Percentiles rank a stretch among this genome's conserved stretches.
phyloP scores from a whole-genome alignment of 2,797 vertebrate genomes.

The Periophthalmus magnuspinnatus region DNA sequence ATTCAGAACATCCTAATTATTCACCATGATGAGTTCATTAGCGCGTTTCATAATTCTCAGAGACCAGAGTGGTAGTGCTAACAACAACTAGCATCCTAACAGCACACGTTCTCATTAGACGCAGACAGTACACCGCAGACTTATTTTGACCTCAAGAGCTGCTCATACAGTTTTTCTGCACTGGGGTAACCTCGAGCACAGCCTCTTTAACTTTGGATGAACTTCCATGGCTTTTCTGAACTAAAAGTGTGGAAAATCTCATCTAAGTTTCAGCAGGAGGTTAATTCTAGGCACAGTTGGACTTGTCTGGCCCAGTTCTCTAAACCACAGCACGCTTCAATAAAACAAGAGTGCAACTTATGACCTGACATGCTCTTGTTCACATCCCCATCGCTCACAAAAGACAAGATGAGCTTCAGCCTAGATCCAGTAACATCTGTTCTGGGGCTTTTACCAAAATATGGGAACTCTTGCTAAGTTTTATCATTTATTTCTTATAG shows the following conservation, averaged over 20 bases:
- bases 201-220: not conserved
- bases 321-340: conserved; percentile 24
- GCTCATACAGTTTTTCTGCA: too few relatives aligned
- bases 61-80: too few relatives aligned
- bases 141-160: too few relatives aligned
- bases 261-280: not conserved
- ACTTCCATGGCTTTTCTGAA: not conserved
- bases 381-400: conserved; percentile 32
- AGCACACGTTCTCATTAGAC: too few relatives aligned
- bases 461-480: not conserved
- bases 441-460: not conserved
- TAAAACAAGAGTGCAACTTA: conserved; percentile 35
- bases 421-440: not conserved
- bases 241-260: conserved; percentile 2
- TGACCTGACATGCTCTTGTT: conserved; percentile 52
- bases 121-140: too few relatives aligned
- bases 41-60: too few relatives aligned
- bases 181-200: too few relatives aligned
- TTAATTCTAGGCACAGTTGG: conserved; percentile 9
- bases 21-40: too few relatives aligned
- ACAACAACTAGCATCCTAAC: too few relatives aligned
- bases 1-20: too few relatives aligned
- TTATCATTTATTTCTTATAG: not conserved
- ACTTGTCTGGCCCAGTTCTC: conserved; percentile 17
- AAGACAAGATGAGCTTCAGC: conserved; percentile 22